Conservation (phyloP, 1,140 invertebrate species). For the Aphelenchoides fujianensis region DNA sequence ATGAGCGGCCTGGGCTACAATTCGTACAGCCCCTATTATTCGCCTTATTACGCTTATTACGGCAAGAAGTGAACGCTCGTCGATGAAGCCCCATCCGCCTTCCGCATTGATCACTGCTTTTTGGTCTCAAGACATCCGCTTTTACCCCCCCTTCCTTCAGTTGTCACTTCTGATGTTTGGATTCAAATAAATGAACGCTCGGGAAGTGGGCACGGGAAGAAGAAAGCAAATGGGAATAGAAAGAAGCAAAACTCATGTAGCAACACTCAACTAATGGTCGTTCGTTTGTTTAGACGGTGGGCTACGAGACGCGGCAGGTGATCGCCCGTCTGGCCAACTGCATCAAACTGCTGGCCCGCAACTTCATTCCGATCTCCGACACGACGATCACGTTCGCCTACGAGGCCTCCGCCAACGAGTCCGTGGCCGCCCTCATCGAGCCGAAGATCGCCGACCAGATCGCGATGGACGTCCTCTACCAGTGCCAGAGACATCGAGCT, state of each 20-base stretch:
- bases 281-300: slow-evolving; percentile 71
- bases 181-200: not conserved
- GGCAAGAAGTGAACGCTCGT: not conserved
- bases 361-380: slow-evolving; percentile 83
- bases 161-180: not conserved
- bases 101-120: slow-evolving; percentile 9
- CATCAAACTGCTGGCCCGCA: slow-evolving; percentile 77
- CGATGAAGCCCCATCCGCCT: too few relatives aligned
- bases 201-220: not conserved
- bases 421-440: slow-evolving; percentile 73
- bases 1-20: not conserved
- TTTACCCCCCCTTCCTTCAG: too few relatives aligned
- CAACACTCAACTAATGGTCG: slow-evolving; percentile 15
- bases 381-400: slow-evolving; percentile 86
- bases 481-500: slow-evolving; percentile 26
- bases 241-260: slow-evolving; percentile 6
- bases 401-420: slow-evolving; percentile 81
- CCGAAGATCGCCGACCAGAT: slow-evolving; percentile 79
- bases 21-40: not conserved
- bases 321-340: slow-evolving; percentile 85
- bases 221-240: not conserved
- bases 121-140: too few relatives aligned
- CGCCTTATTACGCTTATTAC: not conserved
- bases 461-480: slow-evolving; percentile 44
- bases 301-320: slow-evolving; percentile 72